Percentiles rank a stretch among this genome's conserved stretches.
Conservation (phyloP, 2,113 vertebrate genomes). For the Ia io region DNA sequence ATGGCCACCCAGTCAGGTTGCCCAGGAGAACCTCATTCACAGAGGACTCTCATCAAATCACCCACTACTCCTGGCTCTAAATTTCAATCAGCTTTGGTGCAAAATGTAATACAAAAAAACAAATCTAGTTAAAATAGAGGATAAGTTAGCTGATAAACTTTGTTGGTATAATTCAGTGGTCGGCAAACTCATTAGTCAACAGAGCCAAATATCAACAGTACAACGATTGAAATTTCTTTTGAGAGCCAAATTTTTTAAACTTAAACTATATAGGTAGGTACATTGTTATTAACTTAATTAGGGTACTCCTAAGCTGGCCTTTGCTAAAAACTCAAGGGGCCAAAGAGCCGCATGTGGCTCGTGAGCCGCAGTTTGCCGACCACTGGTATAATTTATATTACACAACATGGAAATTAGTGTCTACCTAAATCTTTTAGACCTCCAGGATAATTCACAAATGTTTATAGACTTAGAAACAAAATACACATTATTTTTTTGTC, state of each 20-base stretch:
- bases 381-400: neutral
- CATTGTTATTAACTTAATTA: no score
- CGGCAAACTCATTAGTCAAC: no score
- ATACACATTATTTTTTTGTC: neutral
- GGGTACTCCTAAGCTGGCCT: no score
- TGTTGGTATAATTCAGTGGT: neutral
- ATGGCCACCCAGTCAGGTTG: neutral
- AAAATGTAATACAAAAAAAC: constrained; percentile 5
- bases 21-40: neutral
- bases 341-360: no score
- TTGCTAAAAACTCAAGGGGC: no score
- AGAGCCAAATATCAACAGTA: no score
- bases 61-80: neutral
- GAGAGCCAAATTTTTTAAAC: no score
- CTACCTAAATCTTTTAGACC: neutral
- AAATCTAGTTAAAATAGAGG: neutral
- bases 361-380: no score
- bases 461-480: constrained; percentile 26
- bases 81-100: neutral
- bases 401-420: neutral
- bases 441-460: constrained; percentile 9
- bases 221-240: no score
- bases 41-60: constrained; percentile 5
- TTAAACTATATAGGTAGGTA: no score
- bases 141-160: neutral